Evolutionary conservation across 2,797 vertebrate genomes (phyloP).

Genomic region (Lates japonicus): DNA sequence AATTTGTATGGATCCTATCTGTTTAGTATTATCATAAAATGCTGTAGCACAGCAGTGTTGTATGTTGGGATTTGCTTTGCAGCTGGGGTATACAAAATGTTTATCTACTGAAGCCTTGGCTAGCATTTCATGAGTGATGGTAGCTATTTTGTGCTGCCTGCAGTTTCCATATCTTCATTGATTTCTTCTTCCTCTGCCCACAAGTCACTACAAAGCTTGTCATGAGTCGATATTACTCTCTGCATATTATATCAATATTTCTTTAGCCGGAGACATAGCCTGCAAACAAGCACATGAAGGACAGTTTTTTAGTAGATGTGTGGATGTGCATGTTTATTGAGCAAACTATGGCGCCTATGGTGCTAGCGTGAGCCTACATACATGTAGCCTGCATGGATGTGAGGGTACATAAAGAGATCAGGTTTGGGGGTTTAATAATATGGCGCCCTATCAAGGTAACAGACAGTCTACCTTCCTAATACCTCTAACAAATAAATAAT

Average conservation of each 20-base stretch:
- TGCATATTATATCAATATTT: conserved; percentile 19
- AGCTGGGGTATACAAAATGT: background rate
- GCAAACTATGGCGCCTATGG: too few species aligned
- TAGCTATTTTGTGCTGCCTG: conserved; percentile 20
- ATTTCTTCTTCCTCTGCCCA: conserved; percentile 41
- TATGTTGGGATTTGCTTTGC: background rate
- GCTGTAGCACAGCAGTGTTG: background rate
- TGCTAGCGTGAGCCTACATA: too few species aligned
- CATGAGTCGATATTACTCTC: conserved; percentile 15
- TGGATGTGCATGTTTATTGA: background rate
- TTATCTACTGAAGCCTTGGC: too few species aligned
- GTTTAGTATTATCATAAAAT: background rate
- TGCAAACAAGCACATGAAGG: background rate
- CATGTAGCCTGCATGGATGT: too few species aligned
- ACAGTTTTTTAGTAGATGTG: background rate
- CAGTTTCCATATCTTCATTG: conserved; percentile 31
- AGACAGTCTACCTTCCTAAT: too few species aligned
- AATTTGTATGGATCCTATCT: background rate
- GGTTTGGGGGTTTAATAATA: too few species aligned
- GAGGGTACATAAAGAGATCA: too few species aligned
- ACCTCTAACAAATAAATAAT: too few species aligned
- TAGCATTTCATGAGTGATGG: conserved; percentile 19
- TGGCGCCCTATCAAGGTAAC: too few species aligned
- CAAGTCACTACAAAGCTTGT: conserved; percentile 10
- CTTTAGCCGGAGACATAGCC: conserved; percentile 16